Percentiles rank a stretch among this genome's conserved stretches.
phyloP scores from a whole-genome alignment of 2,113 vertebrate species.

The Pedionomus torquatus region DNA sequence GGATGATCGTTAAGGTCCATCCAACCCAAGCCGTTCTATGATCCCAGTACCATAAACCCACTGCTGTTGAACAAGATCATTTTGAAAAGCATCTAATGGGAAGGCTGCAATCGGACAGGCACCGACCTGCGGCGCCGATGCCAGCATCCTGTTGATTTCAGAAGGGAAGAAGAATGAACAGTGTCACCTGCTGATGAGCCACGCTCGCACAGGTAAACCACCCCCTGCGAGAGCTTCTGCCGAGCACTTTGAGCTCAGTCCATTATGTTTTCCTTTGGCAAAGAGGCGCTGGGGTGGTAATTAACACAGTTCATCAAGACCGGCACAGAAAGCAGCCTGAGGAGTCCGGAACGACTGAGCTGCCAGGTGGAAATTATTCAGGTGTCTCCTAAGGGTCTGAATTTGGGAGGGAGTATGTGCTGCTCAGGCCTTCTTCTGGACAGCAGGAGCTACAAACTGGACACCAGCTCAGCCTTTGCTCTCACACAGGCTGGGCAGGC shows the following conservation, averaged over 20 bases:
- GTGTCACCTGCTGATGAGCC: background rate
- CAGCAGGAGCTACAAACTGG: background rate
- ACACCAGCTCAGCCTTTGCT: background rate
- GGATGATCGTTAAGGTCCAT: too few relatives aligned
- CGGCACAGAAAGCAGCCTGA: background rate
- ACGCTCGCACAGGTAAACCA: background rate
- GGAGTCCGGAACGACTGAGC: background rate
- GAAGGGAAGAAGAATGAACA: background rate
- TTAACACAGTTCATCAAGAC: background rate
- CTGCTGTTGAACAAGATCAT: background rate
- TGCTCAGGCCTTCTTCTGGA: background rate
- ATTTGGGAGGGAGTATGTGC: background rate
- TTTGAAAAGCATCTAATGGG: background rate
- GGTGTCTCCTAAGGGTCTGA: background rate
- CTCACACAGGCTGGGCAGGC: background rate
- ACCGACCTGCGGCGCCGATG: background rate
- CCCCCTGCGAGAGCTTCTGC: rapidly evolving
- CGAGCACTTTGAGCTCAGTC: background rate
- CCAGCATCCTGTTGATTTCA: background rate
- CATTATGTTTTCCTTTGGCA: background rate
- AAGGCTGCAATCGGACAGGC: background rate
- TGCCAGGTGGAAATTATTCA: background rate
- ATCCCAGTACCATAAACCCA: background rate
- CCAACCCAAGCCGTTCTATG: too few relatives aligned
- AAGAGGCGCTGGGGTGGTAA: background rate